Conservation (phyloP, 2,888 invertebrate species). For the Nomada ferruginata region DNA sequence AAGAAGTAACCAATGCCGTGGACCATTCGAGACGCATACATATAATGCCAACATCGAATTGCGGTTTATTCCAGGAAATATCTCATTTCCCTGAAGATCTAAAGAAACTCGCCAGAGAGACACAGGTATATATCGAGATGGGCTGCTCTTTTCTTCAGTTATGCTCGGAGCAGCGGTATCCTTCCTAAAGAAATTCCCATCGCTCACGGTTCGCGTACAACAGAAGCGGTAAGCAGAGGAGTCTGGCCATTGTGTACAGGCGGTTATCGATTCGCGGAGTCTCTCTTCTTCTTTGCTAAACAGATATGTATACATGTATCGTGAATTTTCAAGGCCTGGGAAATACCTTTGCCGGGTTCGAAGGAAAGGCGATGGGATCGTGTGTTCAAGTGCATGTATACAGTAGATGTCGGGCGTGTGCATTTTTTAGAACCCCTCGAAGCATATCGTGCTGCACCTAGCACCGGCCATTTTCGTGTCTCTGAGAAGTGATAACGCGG, state of each 20-base stretch:
- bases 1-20: too few relatives aligned
- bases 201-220: slow-evolving; percentile 39
- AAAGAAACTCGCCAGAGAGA: slow-evolving; percentile 37
- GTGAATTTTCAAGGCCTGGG: slow-evolving; percentile 73
- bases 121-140: background rate
- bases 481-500: slow-evolving; percentile 51
- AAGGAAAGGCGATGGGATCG: slow-evolving; percentile 26
- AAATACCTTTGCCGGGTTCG: slow-evolving; percentile 63
- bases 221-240: slow-evolving; percentile 33
- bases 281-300: slow-evolving; percentile 33
- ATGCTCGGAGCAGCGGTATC: slow-evolving; percentile 22
- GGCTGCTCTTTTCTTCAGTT: slow-evolving; percentile 10
- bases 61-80: slow-evolving; percentile 30
- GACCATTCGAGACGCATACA: too few relatives aligned
- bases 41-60: background rate
- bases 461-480: slow-evolving; percentile 68
- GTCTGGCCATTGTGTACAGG: slow-evolving; percentile 49
- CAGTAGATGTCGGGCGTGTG: slow-evolving; percentile 39
- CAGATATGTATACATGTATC: slow-evolving; percentile 40
- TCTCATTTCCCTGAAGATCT: slow-evolving; percentile 43
- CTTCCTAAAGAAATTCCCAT: slow-evolving; percentile 65
- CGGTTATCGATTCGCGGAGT: slow-evolving; percentile 63
- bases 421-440: slow-evolving; percentile 72
- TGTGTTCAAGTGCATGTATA: slow-evolving; percentile 5
- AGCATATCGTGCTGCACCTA: slow-evolving; percentile 51